Evolutionary conservation across 2,797 vertebrate species (phyloP).

Genomic region (Sebastes iracundus): DNA sequence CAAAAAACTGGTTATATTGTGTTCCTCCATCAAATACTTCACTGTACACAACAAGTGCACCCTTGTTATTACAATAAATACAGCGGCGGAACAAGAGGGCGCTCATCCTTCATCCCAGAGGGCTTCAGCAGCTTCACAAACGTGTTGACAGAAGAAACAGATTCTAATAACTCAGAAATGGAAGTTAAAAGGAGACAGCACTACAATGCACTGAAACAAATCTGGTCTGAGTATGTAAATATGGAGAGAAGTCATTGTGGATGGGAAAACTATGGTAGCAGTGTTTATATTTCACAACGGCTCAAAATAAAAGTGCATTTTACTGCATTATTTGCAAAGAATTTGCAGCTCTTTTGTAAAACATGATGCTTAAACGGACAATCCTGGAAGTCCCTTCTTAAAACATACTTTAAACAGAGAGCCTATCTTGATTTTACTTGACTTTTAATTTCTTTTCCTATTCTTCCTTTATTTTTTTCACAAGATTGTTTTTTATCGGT

Average conservation of each 20-base stretch:
- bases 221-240: neutral
- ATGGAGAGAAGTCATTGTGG: neutral
- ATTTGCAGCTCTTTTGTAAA: no score
- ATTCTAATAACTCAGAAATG: neutral
- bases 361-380: no score
- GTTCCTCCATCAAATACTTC: neutral
- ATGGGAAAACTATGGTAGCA: neutral
- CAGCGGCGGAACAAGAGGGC: neutral
- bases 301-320: neutral
- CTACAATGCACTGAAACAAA: neutral
- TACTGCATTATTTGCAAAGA: no score
- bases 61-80: slow-evolving; percentile 65
- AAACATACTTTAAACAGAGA: neutral
- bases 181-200: neutral
- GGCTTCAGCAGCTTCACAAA: neutral
- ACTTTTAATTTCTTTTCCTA: neutral
- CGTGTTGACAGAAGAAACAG: neutral
- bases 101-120: neutral
- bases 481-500: no score
- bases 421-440: neutral
- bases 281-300: neutral
- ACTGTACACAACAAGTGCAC: neutral
- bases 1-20: neutral
- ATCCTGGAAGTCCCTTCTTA: neutral
- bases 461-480: neutral